phyloP scores from a whole-genome alignment of 2,888 invertebrate genomes.

The Melanargia galathea region DNA sequence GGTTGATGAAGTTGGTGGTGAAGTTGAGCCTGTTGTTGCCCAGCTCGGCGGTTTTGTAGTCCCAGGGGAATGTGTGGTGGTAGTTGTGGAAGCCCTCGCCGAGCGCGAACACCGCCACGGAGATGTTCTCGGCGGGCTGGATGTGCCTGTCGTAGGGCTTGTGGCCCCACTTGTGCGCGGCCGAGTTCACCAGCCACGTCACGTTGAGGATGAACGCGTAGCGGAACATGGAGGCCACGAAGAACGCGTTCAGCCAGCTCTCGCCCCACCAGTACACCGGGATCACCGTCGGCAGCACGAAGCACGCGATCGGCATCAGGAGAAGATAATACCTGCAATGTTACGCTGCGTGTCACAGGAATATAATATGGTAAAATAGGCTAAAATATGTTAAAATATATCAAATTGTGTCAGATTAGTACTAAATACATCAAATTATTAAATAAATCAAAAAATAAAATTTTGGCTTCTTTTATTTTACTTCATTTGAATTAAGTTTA shows the following conservation, averaged over 20 bases:
- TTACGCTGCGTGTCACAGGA: too few relatives aligned
- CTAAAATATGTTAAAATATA: too few relatives aligned
- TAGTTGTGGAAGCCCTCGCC: constrained; percentile 95
- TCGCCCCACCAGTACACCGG: constrained; percentile 92
- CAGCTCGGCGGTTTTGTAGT: constrained; percentile 91
- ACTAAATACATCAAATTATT: too few relatives aligned
- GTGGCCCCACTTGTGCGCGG: constrained; percentile 91
- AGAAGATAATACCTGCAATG: constrained; percentile 86
- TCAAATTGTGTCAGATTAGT: too few relatives aligned
- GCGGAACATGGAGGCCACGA: constrained; percentile 87
- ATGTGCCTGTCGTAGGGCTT: constrained; percentile 89
- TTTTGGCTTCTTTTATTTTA: too few relatives aligned
- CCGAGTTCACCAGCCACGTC: constrained; percentile 95
- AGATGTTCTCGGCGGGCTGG: constrained; percentile 87
- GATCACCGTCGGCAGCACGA: constrained; percentile 88
- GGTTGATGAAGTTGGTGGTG: constrained; percentile 89
- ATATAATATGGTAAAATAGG: too few relatives aligned
- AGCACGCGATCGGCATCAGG: constrained; percentile 88
- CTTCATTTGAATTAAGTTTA: too few relatives aligned
- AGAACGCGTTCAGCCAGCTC: constrained; percentile 84
- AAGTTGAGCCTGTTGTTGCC: constrained; percentile 88
- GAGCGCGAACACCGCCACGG: constrained; percentile 85
- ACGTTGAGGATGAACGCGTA: constrained; percentile 91
- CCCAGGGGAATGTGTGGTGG: constrained; percentile 93
- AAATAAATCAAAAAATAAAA: too few relatives aligned